Evolutionary conservation across 2,797 vertebrate genomes (phyloP).

Genomic region (Callimico goeldii): DNA sequence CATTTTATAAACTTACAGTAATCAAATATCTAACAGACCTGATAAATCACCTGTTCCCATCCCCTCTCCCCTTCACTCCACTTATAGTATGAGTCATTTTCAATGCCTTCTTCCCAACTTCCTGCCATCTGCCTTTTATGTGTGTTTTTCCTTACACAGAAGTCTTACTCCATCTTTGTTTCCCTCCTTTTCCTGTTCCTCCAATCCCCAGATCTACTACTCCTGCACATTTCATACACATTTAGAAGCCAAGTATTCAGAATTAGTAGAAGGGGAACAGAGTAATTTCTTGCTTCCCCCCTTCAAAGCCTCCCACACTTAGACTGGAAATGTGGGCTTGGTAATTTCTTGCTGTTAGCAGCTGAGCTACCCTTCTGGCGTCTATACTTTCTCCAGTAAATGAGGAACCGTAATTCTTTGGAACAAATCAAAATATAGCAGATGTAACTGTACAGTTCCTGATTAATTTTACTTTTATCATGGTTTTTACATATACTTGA

Average conservation of each 20-base stretch:
- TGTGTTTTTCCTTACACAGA: not conserved
- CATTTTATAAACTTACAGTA: not conserved
- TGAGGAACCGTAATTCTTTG: not conserved
- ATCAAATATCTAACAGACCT: not conserved
- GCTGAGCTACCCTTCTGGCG: not conserved
- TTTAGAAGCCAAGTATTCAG: not conserved
- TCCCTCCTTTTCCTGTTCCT: not conserved
- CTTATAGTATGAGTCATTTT: not conserved
- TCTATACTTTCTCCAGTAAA: not conserved
- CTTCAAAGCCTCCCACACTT: not conserved
- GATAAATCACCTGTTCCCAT: conserved; percentile 38
- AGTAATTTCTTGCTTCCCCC: not conserved
- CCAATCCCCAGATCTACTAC: not conserved
- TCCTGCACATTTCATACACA: not conserved
- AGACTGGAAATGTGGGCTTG: not conserved
- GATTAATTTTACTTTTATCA: conserved; percentile 39
- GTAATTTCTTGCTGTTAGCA: not conserved
- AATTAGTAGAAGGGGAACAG: not conserved
- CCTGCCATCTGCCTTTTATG: conserved; percentile 39
- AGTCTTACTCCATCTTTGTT: not conserved
- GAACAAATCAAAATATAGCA: conserved; percentile 6
- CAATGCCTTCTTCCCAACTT: conserved; percentile 7
- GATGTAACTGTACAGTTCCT: not conserved
- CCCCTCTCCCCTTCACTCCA: not conserved
- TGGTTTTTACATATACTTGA: not conserved